Evolutionary conservation across 2,797 vertebrate species (phyloP), one percentile per base, ranked within the genome.

Genomic region (Chaetodon trifasciatus): DNA sequence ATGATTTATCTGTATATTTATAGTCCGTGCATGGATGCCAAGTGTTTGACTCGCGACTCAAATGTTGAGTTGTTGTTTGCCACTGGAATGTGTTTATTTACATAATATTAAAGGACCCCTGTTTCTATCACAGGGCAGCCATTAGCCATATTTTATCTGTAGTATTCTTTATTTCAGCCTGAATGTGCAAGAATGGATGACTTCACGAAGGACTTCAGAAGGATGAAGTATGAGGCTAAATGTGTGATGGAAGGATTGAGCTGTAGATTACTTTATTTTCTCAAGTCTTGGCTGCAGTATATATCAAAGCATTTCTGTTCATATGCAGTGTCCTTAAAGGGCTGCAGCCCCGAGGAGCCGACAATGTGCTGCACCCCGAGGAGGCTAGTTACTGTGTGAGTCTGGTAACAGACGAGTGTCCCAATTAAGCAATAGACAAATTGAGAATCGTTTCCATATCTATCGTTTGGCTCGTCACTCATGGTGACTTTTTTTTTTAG

Each of bases 1-100:
- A 74, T 81, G 32, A 88, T 82, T 74, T 79, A 68, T 83, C 55
- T 78, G 19, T 61, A 42, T 63, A 46, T 63, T 63, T 28, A 28
- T 44, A 58, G 17, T 56, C 46, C 16, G 13, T 46, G 60, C 37
- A 35, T 12, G 11, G 53, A 61, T 72, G 67, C 57, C 42, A 72
- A 79, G 64, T 39, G 63, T 88, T 86, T 82, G 64, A 82, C 67
- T 82, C 63, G 56, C 4, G 13, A 72, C 37, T 66, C 39, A 46
- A 78, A 77, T 60, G 32, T 75, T 76, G 23, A 63, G 9, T 79
- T 78, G 58, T 78, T 10, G 19, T 81, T 86, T 81, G 37, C 66
- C 10, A 50, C 24, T 53, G 42, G 70, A 78, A 81, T 75, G 23
- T 40, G 52, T 81, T 68, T 68, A 74, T 82, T 79, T 84, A 57